These are phyloP conservation scores for Diuraphis noxia DNA, from an alignment of 1,140 invertebrate species.

Conservation along the genomic window DNA sequence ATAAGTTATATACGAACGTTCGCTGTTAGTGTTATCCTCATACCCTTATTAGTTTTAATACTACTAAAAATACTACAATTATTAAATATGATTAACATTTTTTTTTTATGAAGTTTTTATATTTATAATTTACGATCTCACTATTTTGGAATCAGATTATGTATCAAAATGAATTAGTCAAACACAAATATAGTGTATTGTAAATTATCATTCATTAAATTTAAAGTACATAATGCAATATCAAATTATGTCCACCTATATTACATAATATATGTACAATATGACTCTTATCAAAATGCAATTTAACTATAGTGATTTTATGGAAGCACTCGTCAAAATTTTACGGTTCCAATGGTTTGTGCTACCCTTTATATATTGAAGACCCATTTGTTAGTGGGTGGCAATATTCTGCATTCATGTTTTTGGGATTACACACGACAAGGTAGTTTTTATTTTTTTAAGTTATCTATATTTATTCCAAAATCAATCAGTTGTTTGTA, in stretches of 20 bases:
- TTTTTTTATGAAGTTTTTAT: not conserved
- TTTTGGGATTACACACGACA: constrained; percentile 67
- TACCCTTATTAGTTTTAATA: not conserved
- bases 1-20: not conserved
- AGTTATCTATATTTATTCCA: not conserved
- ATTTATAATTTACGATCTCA: not conserved
- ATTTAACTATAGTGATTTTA: constrained; percentile 62
- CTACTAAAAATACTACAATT: too few relatives aligned
- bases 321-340: constrained; percentile 69
- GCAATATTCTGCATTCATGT: constrained; percentile 76
- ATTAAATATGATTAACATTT: too few relatives aligned
- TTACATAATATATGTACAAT: not conserved
- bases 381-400: constrained; percentile 72
- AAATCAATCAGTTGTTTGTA: not conserved
- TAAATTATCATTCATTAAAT: not conserved
- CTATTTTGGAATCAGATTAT: not conserved
- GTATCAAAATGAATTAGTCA: not conserved
- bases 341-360: constrained; percentile 74
- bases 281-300: not conserved
- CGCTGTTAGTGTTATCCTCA: not conserved
- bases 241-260: not conserved
- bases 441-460: constrained; percentile 58
- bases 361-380: constrained; percentile 75
- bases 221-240: not conserved
- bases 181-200: not conserved